Percentiles rank a stretch among this genome's conserved stretches.
phyloP scores from a whole-genome alignment of 1,140 invertebrate species.

The Matsumurasca onukii region DNA sequence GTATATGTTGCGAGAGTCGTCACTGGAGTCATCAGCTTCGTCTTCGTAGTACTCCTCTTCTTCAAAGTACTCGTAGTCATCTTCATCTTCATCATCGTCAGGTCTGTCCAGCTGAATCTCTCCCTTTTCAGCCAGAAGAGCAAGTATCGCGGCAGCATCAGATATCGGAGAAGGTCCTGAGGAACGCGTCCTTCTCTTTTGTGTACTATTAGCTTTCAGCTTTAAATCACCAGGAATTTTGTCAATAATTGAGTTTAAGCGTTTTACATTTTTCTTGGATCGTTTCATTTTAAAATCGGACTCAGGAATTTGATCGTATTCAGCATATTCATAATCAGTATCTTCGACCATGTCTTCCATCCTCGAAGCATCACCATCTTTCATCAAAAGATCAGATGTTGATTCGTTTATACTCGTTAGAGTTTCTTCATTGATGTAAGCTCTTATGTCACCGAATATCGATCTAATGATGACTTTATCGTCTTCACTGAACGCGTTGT shows the following conservation, averaged over 20 bases:
- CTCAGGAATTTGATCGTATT: no score
- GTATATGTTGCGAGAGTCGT: background rate
- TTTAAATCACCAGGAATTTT: background rate
- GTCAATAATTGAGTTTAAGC: background rate
- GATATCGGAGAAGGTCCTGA: background rate
- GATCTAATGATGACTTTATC: background rate
- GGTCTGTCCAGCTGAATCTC: background rate
- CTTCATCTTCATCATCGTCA: background rate
- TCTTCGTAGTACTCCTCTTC: slow-evolving; percentile 20
- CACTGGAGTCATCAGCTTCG: background rate
- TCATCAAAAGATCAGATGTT: background rate
- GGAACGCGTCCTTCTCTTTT: background rate
- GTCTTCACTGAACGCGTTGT: slow-evolving; percentile 14
- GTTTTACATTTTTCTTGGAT: background rate
- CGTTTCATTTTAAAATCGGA: background rate
- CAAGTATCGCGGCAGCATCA: slow-evolving; percentile 10
- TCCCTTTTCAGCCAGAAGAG: background rate
- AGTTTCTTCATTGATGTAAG: background rate
- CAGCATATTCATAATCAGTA: background rate
- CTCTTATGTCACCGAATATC: background rate
- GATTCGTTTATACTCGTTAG: background rate
- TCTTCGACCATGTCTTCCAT: background rate
- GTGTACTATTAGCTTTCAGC: no score
- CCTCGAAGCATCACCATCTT: background rate
- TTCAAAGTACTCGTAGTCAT: background rate